Evolutionary conservation across 92 coral and sea anemone genomes (phyloP), one percentile per base, ranked within the genome.

Genomic region (Bergia sp.): DNA sequence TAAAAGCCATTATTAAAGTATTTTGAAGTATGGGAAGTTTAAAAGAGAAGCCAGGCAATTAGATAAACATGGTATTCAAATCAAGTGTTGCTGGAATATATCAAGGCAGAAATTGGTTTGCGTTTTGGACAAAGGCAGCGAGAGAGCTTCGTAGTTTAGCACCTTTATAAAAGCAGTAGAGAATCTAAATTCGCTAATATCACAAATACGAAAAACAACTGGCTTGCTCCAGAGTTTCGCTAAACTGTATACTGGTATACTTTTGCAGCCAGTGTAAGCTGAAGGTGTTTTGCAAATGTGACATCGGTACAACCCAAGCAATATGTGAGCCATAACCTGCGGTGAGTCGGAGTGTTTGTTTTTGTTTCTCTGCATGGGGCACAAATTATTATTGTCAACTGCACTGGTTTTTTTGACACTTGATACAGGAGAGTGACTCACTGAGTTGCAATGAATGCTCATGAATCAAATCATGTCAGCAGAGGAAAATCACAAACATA

Each of bases 321-420:
- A 4, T 67, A 16, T 67, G 74, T 21, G 37, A 67, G 37, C 37
- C 37, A 7, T 11, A 67, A n/a, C 37, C 37, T 67, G 74, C 13
- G 74, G 74, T 67, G 10, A 16, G 76, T 72, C 76, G 41, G 42
- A 5, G 16, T 36, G 29, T 29, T 29, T 29, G 29, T 72, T 36
- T 72, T 37, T 72, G 76, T 72, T 72, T 72, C 76, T 72, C 20
- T 61, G 69, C 69, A 21, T 61, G 69, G n/a, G 69, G 69, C 69
- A 61, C 23, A 61, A 15, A 4, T 55, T 57, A 13, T 13, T 57
- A 57, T 13, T 2, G 21, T 57, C 21, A 20, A 20, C 20, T 18
- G 69, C 18, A 61, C 69, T 61, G 69, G 5, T 18, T 61, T 18
- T 61, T 61, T 61, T 61, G 69, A 61, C 69, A 61, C 21, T 1